Evolutionary conservation across 1,140 invertebrate genomes (phyloP), one percentile per base, ranked within the genome.

Genomic region (Pogonomyrmex californicus): DNA sequence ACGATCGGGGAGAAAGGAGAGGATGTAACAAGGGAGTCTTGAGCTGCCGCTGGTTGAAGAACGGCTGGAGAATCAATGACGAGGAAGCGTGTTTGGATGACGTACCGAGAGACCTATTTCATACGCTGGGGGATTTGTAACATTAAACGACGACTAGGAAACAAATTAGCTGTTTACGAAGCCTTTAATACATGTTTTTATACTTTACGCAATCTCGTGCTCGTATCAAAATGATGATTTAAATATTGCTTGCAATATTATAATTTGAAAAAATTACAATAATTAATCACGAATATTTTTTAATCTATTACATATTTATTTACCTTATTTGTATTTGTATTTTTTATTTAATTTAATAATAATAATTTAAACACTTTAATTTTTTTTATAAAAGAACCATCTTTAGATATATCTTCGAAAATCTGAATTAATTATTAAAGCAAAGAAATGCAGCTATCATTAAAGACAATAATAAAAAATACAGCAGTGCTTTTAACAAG

Each of bases 61-160:
- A 77, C 56, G 44, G 23, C 23, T 71, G 56, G 58, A 17, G 82
- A 77, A 63, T 85, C 82, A 63, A 65, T 77, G 82, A 60, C 51
- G 51, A 66, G 65, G 63, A 68, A 86, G 54, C 23, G n/a, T 47
- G 47, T 33, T 47, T 58, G 44, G 60, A 78, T 65, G 49, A 79
- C 83, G 79, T 33, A 73, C 41, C 56, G 66, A 73, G 73, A 62
- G 73, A 62, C 44, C 71, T 56, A 77, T 49, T 76, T 76, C 71
- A 30, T 47, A 76, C n/a, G 23, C 68, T 30, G 36, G 10, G 58
- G 51, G 44, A 41, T 33, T 47, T 33, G 79, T 58, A 82, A 82
- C 51, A 14, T 58, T 49, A n/a, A 23, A 70, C 30, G 17, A n/a
- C 17, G 17, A 10, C 30, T 54, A 36, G 36, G 36, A 6, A 79